phyloP scores from a whole-genome alignment of 2,888 invertebrate genomes.

The Andricus curvator region DNA sequence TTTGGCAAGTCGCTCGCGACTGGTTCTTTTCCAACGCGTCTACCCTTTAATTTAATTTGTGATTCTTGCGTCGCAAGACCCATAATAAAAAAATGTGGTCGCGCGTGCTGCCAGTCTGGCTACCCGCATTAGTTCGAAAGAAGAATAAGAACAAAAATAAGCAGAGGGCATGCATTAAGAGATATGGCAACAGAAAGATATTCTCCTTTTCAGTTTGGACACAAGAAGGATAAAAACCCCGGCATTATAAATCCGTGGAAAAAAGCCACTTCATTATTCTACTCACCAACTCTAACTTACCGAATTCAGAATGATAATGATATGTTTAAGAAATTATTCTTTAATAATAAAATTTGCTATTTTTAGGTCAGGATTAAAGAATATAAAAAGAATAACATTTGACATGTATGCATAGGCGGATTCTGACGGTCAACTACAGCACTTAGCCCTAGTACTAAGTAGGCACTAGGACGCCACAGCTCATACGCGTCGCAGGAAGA shows the following conservation, averaged over 20 bases:
- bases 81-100: slow-evolving; percentile 47
- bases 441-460: too few relatives aligned
- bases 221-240: slow-evolving; percentile 5
- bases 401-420: too few relatives aligned
- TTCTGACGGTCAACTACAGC: too few relatives aligned
- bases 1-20: slow-evolving; percentile 30
- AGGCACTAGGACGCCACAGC: too few relatives aligned
- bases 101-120: slow-evolving; percentile 54
- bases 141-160: slow-evolving; percentile 5
- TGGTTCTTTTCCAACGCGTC: slow-evolving; percentile 46
- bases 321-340: not conserved
- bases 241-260: slow-evolving; percentile 10
- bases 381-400: too few relatives aligned
- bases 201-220: not conserved
- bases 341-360: not conserved
- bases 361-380: not conserved
- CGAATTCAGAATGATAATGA: slow-evolving; percentile 3
- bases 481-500: too few relatives aligned
- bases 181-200: slow-evolving; percentile 6
- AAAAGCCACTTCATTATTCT: not conserved
- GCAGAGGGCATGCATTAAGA: slow-evolving; percentile 9
- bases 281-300: not conserved
- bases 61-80: slow-evolving; percentile 49
- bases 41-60: slow-evolving; percentile 59
- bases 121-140: slow-evolving; percentile 46